Conservation (phyloP, 2,888 invertebrate genomes). For the Phytoseiulus persimilis region DNA sequence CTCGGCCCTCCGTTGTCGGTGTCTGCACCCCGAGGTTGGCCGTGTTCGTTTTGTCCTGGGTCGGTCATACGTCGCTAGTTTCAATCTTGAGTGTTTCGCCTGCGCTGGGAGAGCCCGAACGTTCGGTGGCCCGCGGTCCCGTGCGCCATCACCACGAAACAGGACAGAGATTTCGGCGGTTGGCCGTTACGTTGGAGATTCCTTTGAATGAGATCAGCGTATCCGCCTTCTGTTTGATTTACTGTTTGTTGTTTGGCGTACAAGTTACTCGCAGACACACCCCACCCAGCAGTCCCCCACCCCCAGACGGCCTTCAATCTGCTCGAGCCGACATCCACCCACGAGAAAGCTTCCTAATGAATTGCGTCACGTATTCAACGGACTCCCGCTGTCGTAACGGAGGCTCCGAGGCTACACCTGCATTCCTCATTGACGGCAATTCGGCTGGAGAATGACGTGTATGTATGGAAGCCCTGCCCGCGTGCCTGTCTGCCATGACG, state of each 20-base stretch:
- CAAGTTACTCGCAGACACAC: neutral
- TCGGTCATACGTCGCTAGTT: neutral
- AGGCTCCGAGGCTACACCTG: neutral
- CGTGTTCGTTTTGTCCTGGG: neutral
- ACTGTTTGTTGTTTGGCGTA: neutral
- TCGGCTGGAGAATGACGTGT: neutral
- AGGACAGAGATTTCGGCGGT: neutral
- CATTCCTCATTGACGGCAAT: neutral
- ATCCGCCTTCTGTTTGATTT: conserved; percentile 5
- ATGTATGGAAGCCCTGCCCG: neutral
- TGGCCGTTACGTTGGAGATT: neutral
- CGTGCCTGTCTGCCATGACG: neutral
- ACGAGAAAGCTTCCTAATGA: neutral
- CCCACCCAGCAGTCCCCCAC: neutral
- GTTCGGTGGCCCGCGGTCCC: neutral
- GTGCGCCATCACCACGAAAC: neutral
- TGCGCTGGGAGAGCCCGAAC: neutral
- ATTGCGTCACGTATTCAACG: conserved; percentile 5
- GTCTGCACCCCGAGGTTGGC: neutral
- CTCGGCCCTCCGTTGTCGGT: too few species aligned
- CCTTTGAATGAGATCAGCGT: neutral
- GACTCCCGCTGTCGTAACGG: neutral
- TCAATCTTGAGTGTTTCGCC: neutral
- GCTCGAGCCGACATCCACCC: neutral
- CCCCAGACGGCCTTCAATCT: neutral